Base-by-base conservation (phyloP, 2,888 invertebrate species). In the Cetonia aurata region DNA sequence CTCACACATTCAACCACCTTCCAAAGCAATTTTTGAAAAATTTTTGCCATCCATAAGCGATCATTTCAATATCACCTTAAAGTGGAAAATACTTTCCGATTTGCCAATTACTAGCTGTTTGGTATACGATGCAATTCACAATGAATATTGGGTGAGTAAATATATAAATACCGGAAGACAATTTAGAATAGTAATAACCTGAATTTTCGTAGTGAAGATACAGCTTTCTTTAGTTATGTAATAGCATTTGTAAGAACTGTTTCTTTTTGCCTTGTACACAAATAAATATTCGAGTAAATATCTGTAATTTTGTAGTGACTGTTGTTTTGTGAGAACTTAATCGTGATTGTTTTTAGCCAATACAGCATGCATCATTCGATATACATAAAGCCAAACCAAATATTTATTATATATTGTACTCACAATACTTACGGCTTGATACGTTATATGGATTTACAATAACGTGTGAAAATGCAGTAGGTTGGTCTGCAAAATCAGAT, bases 401-500 rank as follows among this genome's bases (percentile, higher is more conserved):
- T n/a, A 19, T 9, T 44, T 60, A 46, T 46, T 46, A 17, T 31
- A 46, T 60, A 9, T 25, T 31, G 10, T n/a, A 60, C 8, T 25
- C 44, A 12, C 44, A 44, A 60, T 31, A 25, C n/a, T 6, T 60
- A 42, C 0, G 19, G 3, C 8, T 46, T 42, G 25, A 46, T n/a
- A 9, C 8, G 37, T 19, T 15, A 19, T 50, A 19, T 62, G 37
- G 48, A 33, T 62, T 62, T 62, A 62, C 13, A 33, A 62, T 62
- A 48, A 33, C 33, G 15, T 62, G 62, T 15, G 10, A 62, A 37
- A 62, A 62, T 62, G 9, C 62, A 33, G 48, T 48, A 33, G 62
- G 62, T 50, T 62, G 50, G 50, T 62, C 62, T 17, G 37, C 48
- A 6, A 50, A 48, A 62, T 62, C 62, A n/a, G 17, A 62, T 17